Percentiles rank a stretch among this genome's conserved stretches.
phyloP scores from a whole-genome alignment of 1,140 invertebrate species.

The Myzus persicae region DNA sequence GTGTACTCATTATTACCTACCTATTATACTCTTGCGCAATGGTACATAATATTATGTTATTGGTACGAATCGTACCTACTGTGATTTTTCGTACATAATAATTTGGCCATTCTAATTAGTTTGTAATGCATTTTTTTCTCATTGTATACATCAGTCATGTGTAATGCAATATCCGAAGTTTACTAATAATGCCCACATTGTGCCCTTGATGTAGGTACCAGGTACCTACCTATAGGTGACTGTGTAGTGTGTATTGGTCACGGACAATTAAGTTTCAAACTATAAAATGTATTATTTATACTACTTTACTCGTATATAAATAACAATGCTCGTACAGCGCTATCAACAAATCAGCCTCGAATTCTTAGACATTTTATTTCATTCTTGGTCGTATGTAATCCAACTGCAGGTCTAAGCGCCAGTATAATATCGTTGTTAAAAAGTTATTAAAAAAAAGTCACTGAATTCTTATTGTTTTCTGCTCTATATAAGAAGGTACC shows the following conservation, averaged over 20 bases:
- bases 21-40: neutral
- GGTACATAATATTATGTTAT: neutral
- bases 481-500: neutral
- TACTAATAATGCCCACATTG: neutral
- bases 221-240: neutral
- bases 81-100: neutral
- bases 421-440: neutral
- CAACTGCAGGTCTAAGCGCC: neutral
- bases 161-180: slow-evolving; percentile 27
- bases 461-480: neutral
- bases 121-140: neutral
- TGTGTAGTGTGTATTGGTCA: neutral
- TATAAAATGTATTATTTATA: neutral
- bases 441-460: neutral
- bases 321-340: neutral
- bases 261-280: neutral
- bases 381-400: neutral
- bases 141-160: neutral
- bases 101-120: neutral
- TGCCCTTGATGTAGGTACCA: slow-evolving; percentile 17
- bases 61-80: neutral
- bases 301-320: neutral
- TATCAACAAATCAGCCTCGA: slow-evolving; percentile 2
- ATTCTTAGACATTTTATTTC: neutral
- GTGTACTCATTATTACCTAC: neutral